Percentiles rank a stretch among this genome's conserved stretches.
These are phyloP conservation scores for Chaetogeoica ovagalla DNA, from an alignment of 2,888 invertebrate genomes.

Conservation along the genomic window DNA sequence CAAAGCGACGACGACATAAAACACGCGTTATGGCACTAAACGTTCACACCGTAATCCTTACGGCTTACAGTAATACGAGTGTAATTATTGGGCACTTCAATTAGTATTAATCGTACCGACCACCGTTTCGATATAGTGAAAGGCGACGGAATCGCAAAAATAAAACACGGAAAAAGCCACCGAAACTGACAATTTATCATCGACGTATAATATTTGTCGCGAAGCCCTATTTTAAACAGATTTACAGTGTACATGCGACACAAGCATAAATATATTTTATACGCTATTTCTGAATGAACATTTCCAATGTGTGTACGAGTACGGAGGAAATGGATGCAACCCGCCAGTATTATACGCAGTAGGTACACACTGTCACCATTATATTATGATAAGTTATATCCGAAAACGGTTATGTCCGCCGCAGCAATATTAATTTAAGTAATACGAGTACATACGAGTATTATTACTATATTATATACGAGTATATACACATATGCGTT, in stretches of 20 bases:
- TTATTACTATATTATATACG: too few species aligned
- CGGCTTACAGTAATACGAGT: constrained; percentile 15
- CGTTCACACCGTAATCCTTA: constrained; percentile 12
- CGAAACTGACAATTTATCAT: constrained; percentile 14
- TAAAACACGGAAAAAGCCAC: background rate
- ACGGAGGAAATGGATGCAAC: constrained; percentile 11
- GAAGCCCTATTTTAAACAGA: constrained; percentile 13
- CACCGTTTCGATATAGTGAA: background rate
- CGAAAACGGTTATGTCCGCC: constrained; percentile 20
- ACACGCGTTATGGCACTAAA: constrained; percentile 2
- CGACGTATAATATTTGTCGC: background rate
- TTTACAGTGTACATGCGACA: background rate
- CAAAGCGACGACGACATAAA: background rate
- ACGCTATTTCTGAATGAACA: constrained; percentile 26
- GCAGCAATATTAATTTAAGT: constrained; percentile 35
- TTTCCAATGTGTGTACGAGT: constrained; percentile 9
- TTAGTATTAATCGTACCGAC: background rate
- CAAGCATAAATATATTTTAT: background rate
- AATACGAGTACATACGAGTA: background rate
- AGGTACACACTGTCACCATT: constrained; percentile 19
- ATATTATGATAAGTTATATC: constrained; percentile 47
- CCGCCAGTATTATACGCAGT: too few species aligned
- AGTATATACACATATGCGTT: background rate
- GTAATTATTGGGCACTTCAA: constrained; percentile 9
- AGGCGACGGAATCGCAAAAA: background rate